Percentiles rank a stretch among this genome's conserved stretches.
These are phyloP conservation scores for Drosophila insularis DNA, from an alignment of 1,140 invertebrate genomes.

Conservation along the genomic window DNA sequence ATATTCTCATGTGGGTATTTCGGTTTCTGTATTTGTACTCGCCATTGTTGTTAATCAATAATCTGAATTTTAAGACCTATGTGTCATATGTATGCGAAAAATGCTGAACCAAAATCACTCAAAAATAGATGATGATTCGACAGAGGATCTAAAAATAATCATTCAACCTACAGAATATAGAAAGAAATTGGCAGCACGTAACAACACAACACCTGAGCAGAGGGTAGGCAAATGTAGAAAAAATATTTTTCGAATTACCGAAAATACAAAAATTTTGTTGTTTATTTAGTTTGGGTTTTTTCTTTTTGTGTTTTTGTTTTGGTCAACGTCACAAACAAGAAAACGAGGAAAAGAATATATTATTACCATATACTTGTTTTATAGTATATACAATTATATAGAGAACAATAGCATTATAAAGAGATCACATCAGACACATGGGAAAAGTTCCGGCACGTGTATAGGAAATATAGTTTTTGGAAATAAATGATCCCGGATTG, in stretches of 20 bases:
- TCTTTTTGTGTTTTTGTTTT: not conserved
- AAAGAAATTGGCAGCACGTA: not conserved
- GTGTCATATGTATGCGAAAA: conserved; percentile 77
- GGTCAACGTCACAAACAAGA: not conserved
- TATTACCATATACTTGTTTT: too few relatives aligned
- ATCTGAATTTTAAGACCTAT: conserved; percentile 39
- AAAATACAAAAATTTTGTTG: not conserved
- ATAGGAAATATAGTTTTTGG: too few relatives aligned
- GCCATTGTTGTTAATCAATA: conserved; percentile 35
- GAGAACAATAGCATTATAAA: too few relatives aligned
- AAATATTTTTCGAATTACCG: not conserved
- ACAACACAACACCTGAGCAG: conserved; percentile 51
- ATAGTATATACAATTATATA: too few relatives aligned
- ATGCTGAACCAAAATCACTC: conserved; percentile 66
- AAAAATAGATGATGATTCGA: conserved; percentile 67
- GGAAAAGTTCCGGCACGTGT: too few relatives aligned
- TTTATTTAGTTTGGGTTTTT: not conserved
- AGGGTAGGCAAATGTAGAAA: conserved; percentile 19
- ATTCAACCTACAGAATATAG: conserved; percentile 40
- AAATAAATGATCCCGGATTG: conserved; percentile 22
- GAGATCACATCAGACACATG: too few relatives aligned
- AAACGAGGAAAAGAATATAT: not conserved
- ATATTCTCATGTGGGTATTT: not conserved
- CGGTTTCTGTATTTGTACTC: not conserved
- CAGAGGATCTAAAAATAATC: conserved; percentile 66